A percentile compares a stretch with the other conserved stretches of the same genome.
Conservation (phyloP, 1,140 invertebrate species). For the Metopolophium dirhodum region DNA sequence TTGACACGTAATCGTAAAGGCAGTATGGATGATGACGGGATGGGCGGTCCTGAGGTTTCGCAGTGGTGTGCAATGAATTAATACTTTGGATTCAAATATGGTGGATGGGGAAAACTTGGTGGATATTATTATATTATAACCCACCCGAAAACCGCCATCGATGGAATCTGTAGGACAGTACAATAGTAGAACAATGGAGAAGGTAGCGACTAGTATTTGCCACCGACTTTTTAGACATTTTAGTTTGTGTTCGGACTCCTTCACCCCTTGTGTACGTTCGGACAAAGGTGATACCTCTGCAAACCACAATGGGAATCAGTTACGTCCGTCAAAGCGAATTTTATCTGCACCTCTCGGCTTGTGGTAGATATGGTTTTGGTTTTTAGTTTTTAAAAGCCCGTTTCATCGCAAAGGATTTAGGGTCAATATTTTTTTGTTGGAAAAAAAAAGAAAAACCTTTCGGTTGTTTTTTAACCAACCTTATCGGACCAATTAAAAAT, state of each 20-base stretch:
- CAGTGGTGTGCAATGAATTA: neutral
- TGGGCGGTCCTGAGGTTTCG: neutral
- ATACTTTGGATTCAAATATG: neutral
- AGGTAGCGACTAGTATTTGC: neutral
- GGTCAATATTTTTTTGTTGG: neutral
- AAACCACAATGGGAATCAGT: neutral
- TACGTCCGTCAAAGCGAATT: neutral
- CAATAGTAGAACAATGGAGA: neutral
- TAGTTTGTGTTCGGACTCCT: neutral
- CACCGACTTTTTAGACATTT: neutral
- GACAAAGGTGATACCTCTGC: neutral
- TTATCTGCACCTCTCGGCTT: neutral
- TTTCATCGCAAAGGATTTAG: slow-evolving; percentile 20
- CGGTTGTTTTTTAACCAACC: neutral
- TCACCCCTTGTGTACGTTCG: neutral
- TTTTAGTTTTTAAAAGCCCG: neutral
- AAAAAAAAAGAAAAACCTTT: neutral
- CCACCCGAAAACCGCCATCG: neutral
- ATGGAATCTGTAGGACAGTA: neutral
- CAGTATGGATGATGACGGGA: neutral
- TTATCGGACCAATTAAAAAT: slow-evolving; percentile 30
- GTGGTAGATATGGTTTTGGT: neutral
- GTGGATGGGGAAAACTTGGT: neutral
- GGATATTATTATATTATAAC: neutral
- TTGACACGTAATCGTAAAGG: neutral